A percentile compares a stretch with the other conserved stretches of the same genome.
Evolutionary conservation across 2,888 invertebrate species (phyloP).

Genomic region (Thera obeliscata): DNA sequence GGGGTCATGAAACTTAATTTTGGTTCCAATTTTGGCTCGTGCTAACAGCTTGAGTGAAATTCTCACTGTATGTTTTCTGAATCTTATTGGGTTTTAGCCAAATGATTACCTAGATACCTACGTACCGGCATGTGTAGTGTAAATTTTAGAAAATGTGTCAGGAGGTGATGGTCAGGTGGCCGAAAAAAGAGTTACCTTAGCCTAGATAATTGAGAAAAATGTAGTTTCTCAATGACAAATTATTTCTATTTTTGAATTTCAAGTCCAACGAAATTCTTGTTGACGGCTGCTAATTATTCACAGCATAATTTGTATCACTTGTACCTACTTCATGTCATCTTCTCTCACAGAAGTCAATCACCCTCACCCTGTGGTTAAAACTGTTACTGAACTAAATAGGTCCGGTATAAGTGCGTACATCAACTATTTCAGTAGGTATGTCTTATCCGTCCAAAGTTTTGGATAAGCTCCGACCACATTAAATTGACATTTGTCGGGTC

Average conservation of each 20-base stretch:
- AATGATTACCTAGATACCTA: background rate
- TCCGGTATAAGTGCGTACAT: background rate
- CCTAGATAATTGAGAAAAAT: constrained; percentile 59
- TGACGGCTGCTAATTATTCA: constrained; percentile 1
- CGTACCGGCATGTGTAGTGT: constrained; percentile 5
- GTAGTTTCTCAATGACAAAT: constrained; percentile 38
- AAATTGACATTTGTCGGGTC: constrained; percentile 30
- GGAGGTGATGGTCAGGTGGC: constrained; percentile 79
- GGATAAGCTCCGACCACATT: constrained; percentile 21
- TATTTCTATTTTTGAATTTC: constrained; percentile 44
- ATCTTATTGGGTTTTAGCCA: constrained; percentile 66
- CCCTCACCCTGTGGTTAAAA: background rate
- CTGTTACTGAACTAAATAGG: background rate
- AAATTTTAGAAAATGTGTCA: constrained; percentile 69
- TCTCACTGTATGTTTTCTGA: constrained; percentile 28
- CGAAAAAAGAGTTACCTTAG: constrained; percentile 74
- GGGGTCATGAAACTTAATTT: constrained; percentile 58
- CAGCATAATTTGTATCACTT: background rate
- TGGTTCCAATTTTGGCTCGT: constrained; percentile 61
- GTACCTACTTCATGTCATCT: background rate
- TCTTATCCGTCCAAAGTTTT: constrained; percentile 11
- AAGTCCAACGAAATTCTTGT: constrained; percentile 45
- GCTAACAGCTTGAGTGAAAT: constrained; percentile 8
- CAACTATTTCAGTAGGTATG: background rate
- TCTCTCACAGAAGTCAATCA: background rate